Evolutionary conservation across 2,113 vertebrate species (phyloP), one percentile per base, ranked within the genome.

Genomic region (Nothocercus julius): DNA sequence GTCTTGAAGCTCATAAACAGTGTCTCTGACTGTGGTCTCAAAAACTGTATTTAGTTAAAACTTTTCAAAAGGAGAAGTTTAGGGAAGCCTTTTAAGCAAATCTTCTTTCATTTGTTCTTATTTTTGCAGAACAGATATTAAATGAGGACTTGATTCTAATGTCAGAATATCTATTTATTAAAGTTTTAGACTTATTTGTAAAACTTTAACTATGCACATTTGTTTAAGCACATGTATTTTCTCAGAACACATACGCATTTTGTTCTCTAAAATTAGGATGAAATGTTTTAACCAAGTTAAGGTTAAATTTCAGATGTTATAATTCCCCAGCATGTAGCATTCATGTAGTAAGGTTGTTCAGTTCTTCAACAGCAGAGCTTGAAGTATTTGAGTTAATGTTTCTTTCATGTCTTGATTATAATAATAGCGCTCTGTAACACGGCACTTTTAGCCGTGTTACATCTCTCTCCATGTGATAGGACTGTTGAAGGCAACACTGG

Each of bases 301-400:
- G 64, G 9, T 91, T 89, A 91, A 78, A 45, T 91, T 92, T 70
- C 66, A 30, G 45, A 80, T 24, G 58, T 24, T 80, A 25, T 16
- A 92, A 66, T 64, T 92, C 32, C 34, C 12, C 5, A 27, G 30
- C 38, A 17, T 76, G 32, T 62, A 87, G 53, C 28, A 67, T 85
- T 90, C 73, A 54, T 82, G 49, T 68, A 79, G 58, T 74, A 92
- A 91, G 42, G 54, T 70, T 59, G 8, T 64, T 66, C 72, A 73
- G 10, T 76, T 38, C 63, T 90, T 89, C 34, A 91, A 77, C 85
- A 91, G 83, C 81, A 85, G 49, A 56, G 36, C 61, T 90, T 86
- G 61, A 92, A 70, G 73, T 59, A 67, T 92, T 21, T 19, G 56
- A 68, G 40, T 54, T 82, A 92, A 4, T 70, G 58, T 58, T 53